Evolutionary conservation across 2,888 invertebrate genomes (phyloP).

Genomic region (Brenthis ino): DNA sequence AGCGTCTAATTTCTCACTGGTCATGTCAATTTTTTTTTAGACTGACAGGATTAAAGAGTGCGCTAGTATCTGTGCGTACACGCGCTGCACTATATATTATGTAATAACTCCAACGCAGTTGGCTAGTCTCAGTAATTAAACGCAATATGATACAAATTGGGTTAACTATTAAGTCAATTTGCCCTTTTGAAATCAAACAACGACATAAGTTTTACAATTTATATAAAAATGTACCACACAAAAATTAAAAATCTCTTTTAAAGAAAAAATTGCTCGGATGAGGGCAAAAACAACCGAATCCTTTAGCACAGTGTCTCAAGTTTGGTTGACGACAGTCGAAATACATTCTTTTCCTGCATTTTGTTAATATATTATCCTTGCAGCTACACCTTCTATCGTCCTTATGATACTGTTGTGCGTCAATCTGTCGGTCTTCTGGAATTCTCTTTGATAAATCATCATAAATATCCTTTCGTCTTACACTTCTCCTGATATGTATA

Average conservation of each 20-base stretch:
- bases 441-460: background rate
- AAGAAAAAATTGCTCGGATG: conserved; percentile 39
- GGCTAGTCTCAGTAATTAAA: too few relatives aligned
- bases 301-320: conserved; percentile 34
- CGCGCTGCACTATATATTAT: too few relatives aligned
- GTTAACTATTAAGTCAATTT: too few relatives aligned
- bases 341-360: conserved; percentile 17
- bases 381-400: conserved; percentile 20
- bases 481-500: background rate
- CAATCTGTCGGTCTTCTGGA: background rate
- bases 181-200: too few relatives aligned
- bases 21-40: too few relatives aligned
- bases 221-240: conserved; percentile 10
- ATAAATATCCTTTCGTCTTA: background rate
- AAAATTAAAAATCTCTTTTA: conserved; percentile 28
- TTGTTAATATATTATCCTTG: conserved; percentile 22
- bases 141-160: too few relatives aligned
- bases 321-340: conserved; percentile 1
- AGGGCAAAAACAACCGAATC: conserved; percentile 34
- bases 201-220: background rate
- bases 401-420: conserved; percentile 3
- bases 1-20: too few relatives aligned
- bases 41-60: too few relatives aligned
- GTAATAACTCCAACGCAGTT: too few relatives aligned
- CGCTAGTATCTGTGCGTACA: too few relatives aligned